A percentile compares a stretch with the other conserved stretches of the same genome.
Conservation (phyloP, 1,140 invertebrate species). For the Platyscapa corneri region DNA sequence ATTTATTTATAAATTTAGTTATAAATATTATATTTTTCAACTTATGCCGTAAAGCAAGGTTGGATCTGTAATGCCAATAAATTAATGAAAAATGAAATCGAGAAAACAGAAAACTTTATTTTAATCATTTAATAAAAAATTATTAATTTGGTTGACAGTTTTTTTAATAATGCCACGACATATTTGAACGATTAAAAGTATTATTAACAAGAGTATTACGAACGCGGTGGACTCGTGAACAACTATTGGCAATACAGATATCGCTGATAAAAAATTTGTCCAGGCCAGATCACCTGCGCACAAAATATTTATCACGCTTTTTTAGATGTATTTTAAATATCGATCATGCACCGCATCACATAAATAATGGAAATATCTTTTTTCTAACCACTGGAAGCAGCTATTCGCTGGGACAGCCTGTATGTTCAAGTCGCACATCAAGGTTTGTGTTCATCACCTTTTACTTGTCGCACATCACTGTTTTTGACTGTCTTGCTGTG, state of each 20-base stretch:
- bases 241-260: not conserved
- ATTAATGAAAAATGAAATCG: too few relatives aligned
- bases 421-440: conserved; percentile 73
- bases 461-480: conserved; percentile 34
- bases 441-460: conserved; percentile 68
- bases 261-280: not conserved
- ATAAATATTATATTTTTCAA: too few relatives aligned
- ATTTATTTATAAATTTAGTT: too few relatives aligned
- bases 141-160: too few relatives aligned
- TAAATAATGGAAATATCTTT: conserved; percentile 35
- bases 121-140: too few relatives aligned
- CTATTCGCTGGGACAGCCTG: conserved; percentile 73
- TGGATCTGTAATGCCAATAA: too few relatives aligned
- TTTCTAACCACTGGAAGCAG: conserved; percentile 64
- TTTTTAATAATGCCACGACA: too few relatives aligned
- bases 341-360: not conserved
- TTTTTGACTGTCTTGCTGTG: not conserved
- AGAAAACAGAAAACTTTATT: too few relatives aligned
- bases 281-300: not conserved
- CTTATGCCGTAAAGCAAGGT: too few relatives aligned
- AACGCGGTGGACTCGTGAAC: too few relatives aligned
- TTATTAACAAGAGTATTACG: too few relatives aligned
- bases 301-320: not conserved
- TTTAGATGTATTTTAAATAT: not conserved
- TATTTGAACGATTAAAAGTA: too few relatives aligned